Evolutionary conservation across 2,113 vertebrate species (phyloP), one percentile per base, ranked within the genome.

Genomic region (Eublepharis macularius): DNA sequence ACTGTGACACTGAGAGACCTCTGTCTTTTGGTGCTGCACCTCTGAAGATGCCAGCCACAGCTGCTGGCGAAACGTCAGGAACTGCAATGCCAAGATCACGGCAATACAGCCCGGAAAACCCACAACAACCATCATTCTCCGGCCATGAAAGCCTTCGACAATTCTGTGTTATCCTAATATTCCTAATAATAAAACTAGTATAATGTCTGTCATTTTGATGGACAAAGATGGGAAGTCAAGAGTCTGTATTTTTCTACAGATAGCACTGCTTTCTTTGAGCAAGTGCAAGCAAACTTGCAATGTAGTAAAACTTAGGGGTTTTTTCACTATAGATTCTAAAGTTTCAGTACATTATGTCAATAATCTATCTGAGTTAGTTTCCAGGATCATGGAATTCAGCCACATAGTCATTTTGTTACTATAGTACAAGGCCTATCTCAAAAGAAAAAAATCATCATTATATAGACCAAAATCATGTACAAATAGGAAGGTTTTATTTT

Each of bases 401-500:
- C 72, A 34, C 60, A 88, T n/a, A n/a, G 47, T 49, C 76, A 32
- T 66, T 86, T 26, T 90, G n/a, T 36, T n/a, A 26, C 76, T 69
- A 70, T 84, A 90, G 24, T 84, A 3, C 47, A 9, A 87, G 45
- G 21, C 74, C 89, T 92, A 81, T 24, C 76, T n/a, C n/a, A n/a
- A n/a, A n/a, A 76, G 73, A 21, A 85, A 77, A 76, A 66, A 0
- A 0, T 0, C 1, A 6, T 0, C 34, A 41, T 26, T 3, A 43
- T 24, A 21, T 68, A 72, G 79, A 70, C 90, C 85, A 82, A 90
- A 76, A 82, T 94, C 47, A 84, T 82, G 91, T 89, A 80, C 85
- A 90, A 89, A 84, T 43, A 90, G 82, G 89, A 88, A 54, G 70
- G 57, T 82, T 92, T 91, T 90, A 86, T 84, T 88, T 87, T 92